A percentile compares a stretch with the other conserved stretches of the same genome.
phyloP scores from a whole-genome alignment of 2,113 vertebrate genomes.

The Gorsachius goisagi region DNA sequence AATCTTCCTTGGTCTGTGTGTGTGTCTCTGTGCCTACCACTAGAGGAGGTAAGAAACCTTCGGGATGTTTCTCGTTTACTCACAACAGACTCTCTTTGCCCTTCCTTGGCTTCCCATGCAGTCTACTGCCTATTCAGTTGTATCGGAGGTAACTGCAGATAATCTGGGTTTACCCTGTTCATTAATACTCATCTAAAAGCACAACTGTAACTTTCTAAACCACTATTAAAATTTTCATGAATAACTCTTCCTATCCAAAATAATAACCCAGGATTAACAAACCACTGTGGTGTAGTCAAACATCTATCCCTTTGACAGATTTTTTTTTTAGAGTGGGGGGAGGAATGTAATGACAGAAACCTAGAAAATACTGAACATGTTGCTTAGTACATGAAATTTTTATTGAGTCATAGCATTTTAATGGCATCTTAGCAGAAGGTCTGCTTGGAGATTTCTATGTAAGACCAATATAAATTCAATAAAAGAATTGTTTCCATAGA shows the following conservation, averaged over 20 bases:
- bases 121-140: too few relatives aligned
- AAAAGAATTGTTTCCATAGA: background rate
- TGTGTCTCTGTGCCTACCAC: background rate
- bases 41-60: background rate
- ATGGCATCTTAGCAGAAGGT: background rate
- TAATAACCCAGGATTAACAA: background rate
- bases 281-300: background rate
- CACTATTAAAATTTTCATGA: background rate
- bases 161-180: background rate
- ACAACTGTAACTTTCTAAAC: background rate
- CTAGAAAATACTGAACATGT: background rate
- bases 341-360: background rate
- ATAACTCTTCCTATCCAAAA: background rate
- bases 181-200: background rate
- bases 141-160: background rate
- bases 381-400: background rate
- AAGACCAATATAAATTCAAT: background rate
- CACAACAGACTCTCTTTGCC: background rate
- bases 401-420: background rate
- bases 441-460: background rate
- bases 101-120: background rate
- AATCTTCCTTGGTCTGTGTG: background rate
- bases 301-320: background rate
- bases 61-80: background rate
- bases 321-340: accelerated